These are phyloP conservation scores for Drosophila biarmipes DNA, from an alignment of 1,140 invertebrate species.

Conservation along the genomic window DNA sequence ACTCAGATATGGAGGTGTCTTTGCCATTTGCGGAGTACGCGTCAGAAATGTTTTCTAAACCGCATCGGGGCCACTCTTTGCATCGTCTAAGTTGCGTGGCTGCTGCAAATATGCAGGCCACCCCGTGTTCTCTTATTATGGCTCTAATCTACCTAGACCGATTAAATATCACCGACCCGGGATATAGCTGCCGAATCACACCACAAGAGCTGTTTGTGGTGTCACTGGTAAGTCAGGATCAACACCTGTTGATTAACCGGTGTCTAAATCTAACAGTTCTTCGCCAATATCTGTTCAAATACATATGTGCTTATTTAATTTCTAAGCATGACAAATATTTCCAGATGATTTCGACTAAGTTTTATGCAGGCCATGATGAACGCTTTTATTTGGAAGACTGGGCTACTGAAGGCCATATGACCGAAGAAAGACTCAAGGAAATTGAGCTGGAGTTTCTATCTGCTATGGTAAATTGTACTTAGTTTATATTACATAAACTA, in stretches of 20 bases:
- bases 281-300: neutral
- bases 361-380: slow-evolving; percentile 95
- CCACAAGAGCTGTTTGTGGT: slow-evolving; percentile 96
- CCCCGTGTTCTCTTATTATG: slow-evolving; percentile 92
- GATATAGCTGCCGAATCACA: slow-evolving; percentile 91
- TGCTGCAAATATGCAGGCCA: slow-evolving; percentile 93
- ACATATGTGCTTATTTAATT: no score
- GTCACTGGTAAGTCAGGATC: slow-evolving; percentile 90
- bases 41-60: slow-evolving; percentile 91
- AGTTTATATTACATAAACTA: neutral
- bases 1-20: slow-evolving; percentile 71
- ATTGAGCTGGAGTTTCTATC: slow-evolving; percentile 94
- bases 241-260: slow-evolving; percentile 58
- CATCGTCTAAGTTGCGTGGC: slow-evolving; percentile 92
- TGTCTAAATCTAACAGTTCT: neutral
- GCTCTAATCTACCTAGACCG: slow-evolving; percentile 95
- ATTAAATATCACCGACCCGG: slow-evolving; percentile 91
- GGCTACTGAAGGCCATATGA: slow-evolving; percentile 92
- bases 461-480: slow-evolving; percentile 89
- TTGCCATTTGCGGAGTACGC: slow-evolving; percentile 88
- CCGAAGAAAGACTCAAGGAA: slow-evolving; percentile 90
- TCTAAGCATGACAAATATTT: slow-evolving; percentile 30
- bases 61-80: slow-evolving; percentile 89
- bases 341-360: slow-evolving; percentile 98
- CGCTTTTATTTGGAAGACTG: slow-evolving; percentile 95